These are phyloP conservation scores for Ctenodactylus gundi DNA, from an alignment of 2,113 vertebrate genomes.

Conservation along the genomic window DNA sequence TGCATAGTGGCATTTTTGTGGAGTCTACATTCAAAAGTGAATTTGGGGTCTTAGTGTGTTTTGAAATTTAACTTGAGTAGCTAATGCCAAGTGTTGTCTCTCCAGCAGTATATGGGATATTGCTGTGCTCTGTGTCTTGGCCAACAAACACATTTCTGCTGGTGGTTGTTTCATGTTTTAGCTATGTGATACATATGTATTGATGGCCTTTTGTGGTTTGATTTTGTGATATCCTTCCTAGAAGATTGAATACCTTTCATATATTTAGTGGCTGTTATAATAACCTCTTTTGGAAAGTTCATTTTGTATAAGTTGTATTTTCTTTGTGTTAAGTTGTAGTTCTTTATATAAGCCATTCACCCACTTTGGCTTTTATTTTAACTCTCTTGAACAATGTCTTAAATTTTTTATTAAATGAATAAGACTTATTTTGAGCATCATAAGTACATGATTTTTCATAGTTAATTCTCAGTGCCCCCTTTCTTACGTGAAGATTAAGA, in stretches of 20 bases:
- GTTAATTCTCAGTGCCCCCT: not conserved
- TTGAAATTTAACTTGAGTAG: not conserved
- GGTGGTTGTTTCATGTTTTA: not conserved
- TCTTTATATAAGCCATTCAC: not conserved
- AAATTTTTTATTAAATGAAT: not conserved
- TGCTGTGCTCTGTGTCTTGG: not conserved
- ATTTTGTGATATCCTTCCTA: not conserved
- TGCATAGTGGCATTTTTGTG: not conserved
- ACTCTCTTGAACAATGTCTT: not conserved
- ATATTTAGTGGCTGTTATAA: not conserved
- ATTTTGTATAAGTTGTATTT: not conserved
- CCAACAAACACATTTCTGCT: not conserved
- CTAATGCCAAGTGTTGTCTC: rapidly evolving
- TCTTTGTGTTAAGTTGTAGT: not conserved
- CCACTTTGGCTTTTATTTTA: not conserved
- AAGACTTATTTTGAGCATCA: not conserved
- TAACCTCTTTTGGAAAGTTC: not conserved
- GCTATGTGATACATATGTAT: rapidly evolving
- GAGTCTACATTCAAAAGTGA: not conserved
- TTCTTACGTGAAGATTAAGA: not conserved
- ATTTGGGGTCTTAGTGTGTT: not conserved
- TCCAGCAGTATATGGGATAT: not conserved
- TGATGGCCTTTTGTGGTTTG: not conserved
- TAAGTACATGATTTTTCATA: not conserved
- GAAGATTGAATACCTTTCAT: not conserved